A percentile compares a stretch with the other conserved stretches of the same genome.
These are phyloP conservation scores for Pachypanchax playfairii DNA, from an alignment of 2,113 vertebrate genomes.

Conservation along the genomic window DNA sequence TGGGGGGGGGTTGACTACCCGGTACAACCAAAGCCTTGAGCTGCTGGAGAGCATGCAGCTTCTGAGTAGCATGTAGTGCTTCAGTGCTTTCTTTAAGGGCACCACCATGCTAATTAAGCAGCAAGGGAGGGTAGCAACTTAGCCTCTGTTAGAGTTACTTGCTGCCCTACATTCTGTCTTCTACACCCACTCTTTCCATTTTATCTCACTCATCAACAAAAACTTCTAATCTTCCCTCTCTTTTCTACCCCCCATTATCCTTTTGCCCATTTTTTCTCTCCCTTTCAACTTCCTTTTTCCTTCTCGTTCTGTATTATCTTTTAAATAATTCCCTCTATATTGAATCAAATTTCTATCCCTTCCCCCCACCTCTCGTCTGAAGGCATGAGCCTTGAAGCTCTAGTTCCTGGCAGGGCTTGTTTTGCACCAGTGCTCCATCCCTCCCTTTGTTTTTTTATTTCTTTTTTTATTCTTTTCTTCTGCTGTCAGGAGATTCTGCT, in stretches of 20 bases:
- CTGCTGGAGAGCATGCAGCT: slow-evolving; percentile 35
- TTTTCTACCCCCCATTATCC: background rate
- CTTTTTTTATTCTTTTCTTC: slow-evolving; percentile 38
- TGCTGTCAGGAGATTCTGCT: slow-evolving; percentile 54
- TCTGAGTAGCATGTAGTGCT: slow-evolving; percentile 4
- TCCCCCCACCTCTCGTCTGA: slow-evolving; percentile 25
- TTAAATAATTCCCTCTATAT: slow-evolving; percentile 66
- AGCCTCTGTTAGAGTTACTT: background rate
- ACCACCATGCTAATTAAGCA: slow-evolving; percentile 32
- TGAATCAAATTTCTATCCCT: slow-evolving; percentile 36
- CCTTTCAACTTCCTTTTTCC: slow-evolving; percentile 22
- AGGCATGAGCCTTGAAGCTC: slow-evolving; percentile 46
- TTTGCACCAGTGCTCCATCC: slow-evolving; percentile 43
- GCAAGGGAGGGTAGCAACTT: slow-evolving; percentile 2
- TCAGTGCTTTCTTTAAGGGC: slow-evolving; percentile 46
- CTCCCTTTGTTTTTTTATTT: slow-evolving; percentile 54
- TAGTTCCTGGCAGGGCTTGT: slow-evolving; percentile 51
- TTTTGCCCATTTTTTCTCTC: slow-evolving; percentile 21
- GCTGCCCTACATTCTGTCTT: slow-evolving; percentile 10
- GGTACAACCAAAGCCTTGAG: slow-evolving; percentile 43
- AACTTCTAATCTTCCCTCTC: slow-evolving; percentile 6
- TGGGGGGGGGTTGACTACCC: slow-evolving; percentile 17
- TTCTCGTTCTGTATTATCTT: slow-evolving; percentile 49
- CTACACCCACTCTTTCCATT: slow-evolving; percentile 1
- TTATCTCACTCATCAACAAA: slow-evolving; percentile 6